Evolutionary conservation across 2,888 invertebrate species (phyloP), one percentile per base, ranked within the genome.

Genomic region (Limnephilus marmoratus): DNA sequence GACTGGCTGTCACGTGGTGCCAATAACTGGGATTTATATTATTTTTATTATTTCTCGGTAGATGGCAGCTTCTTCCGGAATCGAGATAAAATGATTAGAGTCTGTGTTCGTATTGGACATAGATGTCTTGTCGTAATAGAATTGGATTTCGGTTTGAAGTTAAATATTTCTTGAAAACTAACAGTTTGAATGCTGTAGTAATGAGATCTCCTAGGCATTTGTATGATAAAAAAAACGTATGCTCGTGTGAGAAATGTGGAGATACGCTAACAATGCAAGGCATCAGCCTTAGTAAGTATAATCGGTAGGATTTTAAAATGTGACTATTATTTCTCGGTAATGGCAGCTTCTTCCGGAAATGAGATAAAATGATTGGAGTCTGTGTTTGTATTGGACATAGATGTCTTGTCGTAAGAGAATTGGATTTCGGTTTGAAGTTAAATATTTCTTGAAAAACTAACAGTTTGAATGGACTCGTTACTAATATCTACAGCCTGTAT

Each of bases 1-100:
- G n/a, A 9, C 45, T 68, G 24, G 86, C 7, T 86, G 86, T 86
- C 86, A 29, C 86, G 49, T 49, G 86, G 11, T 49, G 15, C 86
- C 86, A 86, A 86, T 86, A 86, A 45, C 86, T 83, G 86, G 86
- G 86, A 49, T 86, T 86, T 86, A 86, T 86, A 86, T 29, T 86
- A 86, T 29, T 68, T 68, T 68, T 68, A 68, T 68, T 68, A n/a
- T 68, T 68, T 24, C 68, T 68, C 68, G 68, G n/a, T 45, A 86
- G 45, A 45, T 45, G 86, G 37, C 86, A 86, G 41, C 86, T 29
- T 86, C 86, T 45, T 45, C 13, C n/a, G 9, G 68, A 68, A 24
- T 68, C 68, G 68, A 9, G 68, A 68, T 68, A 68, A 24, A 68
- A 68, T 68, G 68, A 68, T 68, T 68, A 24, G 5, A 68, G 7